phyloP scores from a whole-genome alignment of 1,140 invertebrate genomes.

The Tetramorium simillimum region DNA sequence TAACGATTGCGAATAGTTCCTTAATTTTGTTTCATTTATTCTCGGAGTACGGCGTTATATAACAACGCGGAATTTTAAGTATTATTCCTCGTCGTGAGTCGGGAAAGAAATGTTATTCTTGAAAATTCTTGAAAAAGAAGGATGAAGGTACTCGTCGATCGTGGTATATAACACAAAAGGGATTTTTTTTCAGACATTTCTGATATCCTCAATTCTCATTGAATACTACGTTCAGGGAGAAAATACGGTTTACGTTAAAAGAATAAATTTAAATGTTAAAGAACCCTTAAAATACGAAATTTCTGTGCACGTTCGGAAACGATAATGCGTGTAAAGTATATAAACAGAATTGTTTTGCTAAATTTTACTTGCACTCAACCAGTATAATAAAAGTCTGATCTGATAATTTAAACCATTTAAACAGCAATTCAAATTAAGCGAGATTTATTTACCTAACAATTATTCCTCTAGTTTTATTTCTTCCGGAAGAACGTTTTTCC shows the following conservation, averaged over 20 bases:
- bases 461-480: neutral
- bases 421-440: neutral
- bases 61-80: neutral
- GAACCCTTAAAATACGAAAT: neutral
- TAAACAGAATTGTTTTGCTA: neutral
- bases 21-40: neutral
- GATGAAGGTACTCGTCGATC: neutral
- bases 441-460: neutral
- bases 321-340: neutral
- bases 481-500: neutral
- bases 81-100: neutral
- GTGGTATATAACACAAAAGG: neutral
- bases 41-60: neutral
- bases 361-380: neutral
- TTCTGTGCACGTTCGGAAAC: neutral
- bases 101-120: neutral
- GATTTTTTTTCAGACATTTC: neutral
- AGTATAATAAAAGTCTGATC: neutral
- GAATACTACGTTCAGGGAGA: neutral
- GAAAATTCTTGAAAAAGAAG: neutral
- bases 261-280: constrained; percentile 19
- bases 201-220: neutral
- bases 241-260: neutral
- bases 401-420: neutral
- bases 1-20: neutral